Percentiles rank a stretch among this genome's conserved stretches.
Conservation (phyloP, 2,113 vertebrate species). For the Bettongia penicillata region DNA sequence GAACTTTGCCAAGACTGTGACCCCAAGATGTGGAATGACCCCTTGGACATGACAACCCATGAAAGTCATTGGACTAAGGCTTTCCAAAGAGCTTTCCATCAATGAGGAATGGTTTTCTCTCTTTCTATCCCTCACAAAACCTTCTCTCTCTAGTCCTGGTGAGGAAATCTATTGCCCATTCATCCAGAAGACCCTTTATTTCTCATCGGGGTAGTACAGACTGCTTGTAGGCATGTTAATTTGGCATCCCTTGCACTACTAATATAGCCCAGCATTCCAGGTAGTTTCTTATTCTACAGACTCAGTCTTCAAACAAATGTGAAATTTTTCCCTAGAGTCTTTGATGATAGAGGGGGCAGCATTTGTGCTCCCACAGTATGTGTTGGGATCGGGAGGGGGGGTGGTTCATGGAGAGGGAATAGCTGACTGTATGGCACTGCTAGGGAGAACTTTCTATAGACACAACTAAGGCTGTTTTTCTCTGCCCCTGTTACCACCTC, state of each 20-base stretch:
- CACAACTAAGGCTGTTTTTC: background rate
- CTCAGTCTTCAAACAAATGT: background rate
- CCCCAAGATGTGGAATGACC: conserved; percentile 78
- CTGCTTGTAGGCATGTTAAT: background rate
- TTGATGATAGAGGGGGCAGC: background rate
- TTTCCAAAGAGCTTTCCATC: background rate
- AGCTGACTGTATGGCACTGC: background rate
- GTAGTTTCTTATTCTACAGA: background rate
- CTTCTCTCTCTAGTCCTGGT: background rate
- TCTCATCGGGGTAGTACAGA: background rate
- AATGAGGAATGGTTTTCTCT: background rate
- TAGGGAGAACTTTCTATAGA: background rate
- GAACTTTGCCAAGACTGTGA: conserved; percentile 53
- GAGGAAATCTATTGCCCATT: background rate
- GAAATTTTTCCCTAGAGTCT: background rate
- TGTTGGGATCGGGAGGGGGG: too few species aligned
- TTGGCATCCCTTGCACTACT: background rate
- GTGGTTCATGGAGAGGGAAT: background rate
- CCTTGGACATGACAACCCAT: conserved; percentile 65
- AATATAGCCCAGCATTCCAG: background rate
- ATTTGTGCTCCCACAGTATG: background rate
- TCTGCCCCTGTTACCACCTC: background rate
- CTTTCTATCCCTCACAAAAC: background rate
- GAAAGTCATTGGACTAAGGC: background rate
- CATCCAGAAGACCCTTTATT: background rate